These are phyloP conservation scores for Ianthella basta DNA, from an alignment of 37 sponge, comb jelly and placozoan species.

Conservation along the genomic window DNA sequence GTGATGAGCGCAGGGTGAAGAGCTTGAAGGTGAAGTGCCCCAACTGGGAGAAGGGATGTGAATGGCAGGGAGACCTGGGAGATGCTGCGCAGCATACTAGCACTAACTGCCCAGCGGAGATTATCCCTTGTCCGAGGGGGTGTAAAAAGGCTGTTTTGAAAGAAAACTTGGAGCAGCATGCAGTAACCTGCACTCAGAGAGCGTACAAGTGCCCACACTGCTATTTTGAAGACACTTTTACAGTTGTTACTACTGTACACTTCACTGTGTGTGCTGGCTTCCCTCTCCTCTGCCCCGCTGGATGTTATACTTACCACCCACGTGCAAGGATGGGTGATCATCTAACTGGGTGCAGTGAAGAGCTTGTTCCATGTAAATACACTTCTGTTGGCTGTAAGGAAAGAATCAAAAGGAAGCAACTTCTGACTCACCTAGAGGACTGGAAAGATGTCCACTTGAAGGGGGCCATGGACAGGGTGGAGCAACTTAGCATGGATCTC, in stretches of 20 bases:
- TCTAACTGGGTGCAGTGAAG: background rate
- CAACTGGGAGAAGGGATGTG: background rate
- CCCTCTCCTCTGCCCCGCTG: slow-evolving; percentile 26
- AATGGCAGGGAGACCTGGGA: slow-evolving; percentile 37
- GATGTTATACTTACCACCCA: background rate
- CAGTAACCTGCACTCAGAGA: background rate
- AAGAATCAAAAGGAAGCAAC: no score
- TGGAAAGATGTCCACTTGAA: no score
- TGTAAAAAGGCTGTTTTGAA: background rate
- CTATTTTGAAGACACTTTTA: background rate
- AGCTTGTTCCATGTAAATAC: no score
- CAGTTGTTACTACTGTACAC: background rate
- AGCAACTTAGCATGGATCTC: background rate
- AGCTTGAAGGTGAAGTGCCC: slow-evolving; percentile 17
- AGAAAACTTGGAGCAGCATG: background rate
- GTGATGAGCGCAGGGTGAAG: background rate
- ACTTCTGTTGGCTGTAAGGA: no score
- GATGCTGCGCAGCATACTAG: slow-evolving; percentile 2
- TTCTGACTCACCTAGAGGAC: no score
- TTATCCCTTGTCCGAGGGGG: background rate
- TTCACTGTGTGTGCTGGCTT: background rate
- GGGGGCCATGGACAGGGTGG: background rate
- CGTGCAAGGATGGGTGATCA: background rate
- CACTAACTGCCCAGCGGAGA: background rate
- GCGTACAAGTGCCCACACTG: slow-evolving; percentile 7